Evolutionary conservation across 2,797 vertebrate species (phyloP), one percentile per base, ranked within the genome.

Genomic region (Artibeus jamaicensis): DNA sequence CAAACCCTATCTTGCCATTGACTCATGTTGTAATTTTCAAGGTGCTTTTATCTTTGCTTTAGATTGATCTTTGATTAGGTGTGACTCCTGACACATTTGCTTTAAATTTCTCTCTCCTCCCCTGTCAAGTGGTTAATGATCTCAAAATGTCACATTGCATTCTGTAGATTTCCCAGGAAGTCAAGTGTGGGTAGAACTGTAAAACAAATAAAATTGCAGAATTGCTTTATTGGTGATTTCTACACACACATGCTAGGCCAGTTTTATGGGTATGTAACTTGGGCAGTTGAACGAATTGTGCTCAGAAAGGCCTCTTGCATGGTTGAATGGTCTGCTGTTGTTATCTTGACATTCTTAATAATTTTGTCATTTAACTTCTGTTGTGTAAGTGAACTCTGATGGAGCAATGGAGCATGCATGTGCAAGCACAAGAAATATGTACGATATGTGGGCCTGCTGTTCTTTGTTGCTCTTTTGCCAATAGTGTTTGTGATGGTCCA

Each of bases 51-150:
- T 96, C 92, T 96, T 96, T 86, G 68, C 44, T 96, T 85, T 82
- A 71, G 84, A 82, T 86, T 92, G 93, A 87, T 96, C 94, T 96
- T 96, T 96, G 97, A 94, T 97, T 89, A 70, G 86, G 94, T 96
- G 96, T 95, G 94, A 96, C 96, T 96, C 88, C 86, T 96, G 87
- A 96, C 89, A 97, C 93, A 94, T 97, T 97, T 96, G 92, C 93
- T 97, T 97, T 97, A 97, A 97, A 97, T 97, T 96, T 97, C 59
- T 95, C 42, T 96, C 77, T 93, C 78, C 94, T 97, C 95, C 94
- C 89, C 87, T 97, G 97, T 96, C 97, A 97, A 95, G 93, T 74
- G 85, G 92, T 96, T 97, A 97, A 97, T 95, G 94, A 96, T 96
- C 97, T 96, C 97, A 97, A 78, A 97, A 96, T 90, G 89, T 95